Base-by-base conservation (phyloP, 2,797 vertebrate genomes). In the Prionace glauca region DNA sequence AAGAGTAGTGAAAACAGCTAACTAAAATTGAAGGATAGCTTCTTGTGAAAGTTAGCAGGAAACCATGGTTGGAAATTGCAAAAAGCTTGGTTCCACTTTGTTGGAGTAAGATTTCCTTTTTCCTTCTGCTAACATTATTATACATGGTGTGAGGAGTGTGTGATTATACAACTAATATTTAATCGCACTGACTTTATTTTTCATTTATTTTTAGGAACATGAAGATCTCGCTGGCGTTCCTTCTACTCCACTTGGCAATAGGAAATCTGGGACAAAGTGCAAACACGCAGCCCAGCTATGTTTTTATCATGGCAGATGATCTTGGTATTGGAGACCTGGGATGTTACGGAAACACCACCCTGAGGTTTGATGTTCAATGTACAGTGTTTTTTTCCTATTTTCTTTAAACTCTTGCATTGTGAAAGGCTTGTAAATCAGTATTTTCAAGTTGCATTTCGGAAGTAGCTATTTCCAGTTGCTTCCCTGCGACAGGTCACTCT, bases 291-390 rank as follows among this genome's bases (percentile, higher is more conserved):
- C 98, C 98, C 20, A 99, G 98, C 96, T 96, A 99, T 10, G 96
- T 99, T 94, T 96, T 99, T 95, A 96, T 99, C 96, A 98, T 99
- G 98, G 98, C 98, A 84, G 99, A 99, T 32, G 98, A 99, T 97
- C 97, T 99, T 20, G 99, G 99, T 96, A 98, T 99, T 10, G 99
- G 99, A 96, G 99, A 99, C 95, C 96, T 98, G 0, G 98, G 98
- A 32, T 99, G 99, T 97, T 99, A 99, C 0, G 98, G 99, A 10
- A 99, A 99, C 97, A 98, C 96, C 96, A 98, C 98, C 0, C 97
- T 99, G 96, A 98, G 98, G 99, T 99, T 97, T 41, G 62, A 92
- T 67, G n/a, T 24, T 91, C 60, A 91, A 18, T 36, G 32, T 65
- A n/a, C n/a, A 7, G 81, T 45, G 14, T 22, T 45, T 84, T 79